Percentiles rank a stretch among this genome's conserved stretches.
These are phyloP conservation scores for Gortyna flavago DNA, from an alignment of 2,888 invertebrate genomes.

Conservation along the genomic window DNA sequence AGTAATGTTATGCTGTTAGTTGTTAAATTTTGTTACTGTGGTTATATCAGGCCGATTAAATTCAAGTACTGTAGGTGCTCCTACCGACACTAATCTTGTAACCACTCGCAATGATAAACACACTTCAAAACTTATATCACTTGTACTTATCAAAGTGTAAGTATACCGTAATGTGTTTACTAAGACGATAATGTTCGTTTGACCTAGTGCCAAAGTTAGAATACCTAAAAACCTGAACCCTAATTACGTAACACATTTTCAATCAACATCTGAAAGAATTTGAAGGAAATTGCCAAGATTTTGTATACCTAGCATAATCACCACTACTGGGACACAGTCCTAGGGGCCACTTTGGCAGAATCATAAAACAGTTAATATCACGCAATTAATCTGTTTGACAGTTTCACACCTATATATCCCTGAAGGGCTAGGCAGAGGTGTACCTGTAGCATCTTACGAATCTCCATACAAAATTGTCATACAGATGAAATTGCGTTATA, in stretches of 20 bases:
- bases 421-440: too few species aligned
- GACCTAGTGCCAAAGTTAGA: conserved; percentile 27
- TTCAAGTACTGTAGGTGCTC: neutral
- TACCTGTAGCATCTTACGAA: too few species aligned
- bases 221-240: neutral
- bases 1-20: neutral
- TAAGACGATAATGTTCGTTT: conserved; percentile 4
- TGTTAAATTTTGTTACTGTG: neutral
- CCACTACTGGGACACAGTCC: too few species aligned
- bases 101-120: conserved; percentile 30
- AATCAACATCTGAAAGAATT: neutral
- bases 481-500: too few species aligned
- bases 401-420: too few species aligned
- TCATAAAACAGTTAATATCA: too few species aligned
- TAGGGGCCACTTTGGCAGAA: too few species aligned
- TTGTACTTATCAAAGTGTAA: conserved; percentile 32
- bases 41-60: neutral
- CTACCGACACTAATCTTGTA: conserved; percentile 6
- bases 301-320: too few species aligned
- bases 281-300: neutral
- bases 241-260: neutral
- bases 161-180: conserved; percentile 10
- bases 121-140: conserved; percentile 25
- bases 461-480: too few species aligned
- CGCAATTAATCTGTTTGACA: too few species aligned